Percentiles rank a stretch among this genome's conserved stretches.
These are phyloP conservation scores for Spisula solida DNA, from an alignment of 2,888 invertebrate genomes.

Conservation along the genomic window DNA sequence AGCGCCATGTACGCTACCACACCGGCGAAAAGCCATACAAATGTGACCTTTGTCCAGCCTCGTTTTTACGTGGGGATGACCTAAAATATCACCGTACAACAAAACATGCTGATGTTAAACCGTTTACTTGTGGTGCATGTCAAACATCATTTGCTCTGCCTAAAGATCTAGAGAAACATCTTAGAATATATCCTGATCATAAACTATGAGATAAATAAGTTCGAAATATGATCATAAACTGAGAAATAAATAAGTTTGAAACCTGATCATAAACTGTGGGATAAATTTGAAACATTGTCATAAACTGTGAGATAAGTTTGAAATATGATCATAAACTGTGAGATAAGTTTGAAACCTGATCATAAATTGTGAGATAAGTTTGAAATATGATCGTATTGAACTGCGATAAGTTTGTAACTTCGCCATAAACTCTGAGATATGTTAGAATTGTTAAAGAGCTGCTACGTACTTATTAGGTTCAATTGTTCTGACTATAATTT, in stretches of 20 bases:
- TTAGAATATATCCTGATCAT: conserved; percentile 66
- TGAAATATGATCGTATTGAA: too few species aligned
- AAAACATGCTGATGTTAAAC: conserved; percentile 78
- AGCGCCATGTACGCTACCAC: conserved; percentile 86
- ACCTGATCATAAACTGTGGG: conserved; percentile 54
- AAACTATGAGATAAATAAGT: conserved; percentile 29
- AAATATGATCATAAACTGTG: too few species aligned
- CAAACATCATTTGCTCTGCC: conserved; percentile 76
- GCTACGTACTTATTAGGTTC: too few species aligned
- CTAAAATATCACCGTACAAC: conserved; percentile 84
- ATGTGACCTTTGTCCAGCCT: conserved; percentile 80
- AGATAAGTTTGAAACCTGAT: conserved; percentile 4
- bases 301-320: too few species aligned
- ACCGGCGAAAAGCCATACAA: conserved; percentile 85
- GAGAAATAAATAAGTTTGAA: background rate
- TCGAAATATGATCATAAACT: conserved; percentile 49
- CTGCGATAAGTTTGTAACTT: too few species aligned
- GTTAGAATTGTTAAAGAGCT: background rate
- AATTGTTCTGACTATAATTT: too few species aligned
- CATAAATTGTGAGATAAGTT: conserved; percentile 41
- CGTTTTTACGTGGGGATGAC: conserved; percentile 83
- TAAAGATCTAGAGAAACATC: conserved; percentile 80
- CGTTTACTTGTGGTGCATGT: conserved; percentile 77
- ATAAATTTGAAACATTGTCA: background rate
- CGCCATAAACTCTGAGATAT: background rate